Base-by-base conservation (phyloP, 1,140 invertebrate species). In the Drosophila kepulauana region DNA sequence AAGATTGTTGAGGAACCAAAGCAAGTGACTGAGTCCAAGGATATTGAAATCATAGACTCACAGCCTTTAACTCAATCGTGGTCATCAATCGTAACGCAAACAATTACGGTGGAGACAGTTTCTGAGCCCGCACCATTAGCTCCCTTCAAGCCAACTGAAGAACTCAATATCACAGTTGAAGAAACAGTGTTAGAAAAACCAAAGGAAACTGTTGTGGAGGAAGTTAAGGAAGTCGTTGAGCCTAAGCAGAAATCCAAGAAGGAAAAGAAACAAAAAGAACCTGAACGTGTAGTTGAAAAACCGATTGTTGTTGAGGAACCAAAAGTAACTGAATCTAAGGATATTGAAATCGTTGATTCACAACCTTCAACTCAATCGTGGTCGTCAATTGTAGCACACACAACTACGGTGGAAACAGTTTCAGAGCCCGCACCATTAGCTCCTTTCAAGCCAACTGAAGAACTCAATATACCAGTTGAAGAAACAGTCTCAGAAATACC, bases 31-130 rank as follows among this genome's bases (percentile, higher is more conserved):
- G 57, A 69, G 20, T 48, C 68, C 0, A 57, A 15, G 5, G 20
- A 38, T 46, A 10, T 6, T 8, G 41, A 51, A 51, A 30, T n/a
- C 11, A 11, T 2, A 3, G 43, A 58, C 20, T 20, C 30, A 4
- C 35, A 25, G 3, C 63, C 54, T 1, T n/a, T 11, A 51, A 35
- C 33, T n/a, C 58, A 46, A 30, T 75, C 72, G 3, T 78, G 76
- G 72, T 78, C 76, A 1, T 69, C 76, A 58, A 75, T 78, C 35
- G 76, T 78, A 15, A 49, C 52, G 5, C 72, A 78, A 33, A 65
- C 58, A 65, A 64, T 15, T 11, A 30, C 51, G 15, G 15, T 20
- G 8, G 10, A 38, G 6, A 16, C 41, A 41, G 1, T 11, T 51
- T 13, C 43, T 1, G 43, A 61, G 25, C 11, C 28, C 5, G 45